These are phyloP conservation scores for Pristionchus fissidentatus DNA, from an alignment of 2,888 invertebrate genomes.

Conservation along the genomic window DNA sequence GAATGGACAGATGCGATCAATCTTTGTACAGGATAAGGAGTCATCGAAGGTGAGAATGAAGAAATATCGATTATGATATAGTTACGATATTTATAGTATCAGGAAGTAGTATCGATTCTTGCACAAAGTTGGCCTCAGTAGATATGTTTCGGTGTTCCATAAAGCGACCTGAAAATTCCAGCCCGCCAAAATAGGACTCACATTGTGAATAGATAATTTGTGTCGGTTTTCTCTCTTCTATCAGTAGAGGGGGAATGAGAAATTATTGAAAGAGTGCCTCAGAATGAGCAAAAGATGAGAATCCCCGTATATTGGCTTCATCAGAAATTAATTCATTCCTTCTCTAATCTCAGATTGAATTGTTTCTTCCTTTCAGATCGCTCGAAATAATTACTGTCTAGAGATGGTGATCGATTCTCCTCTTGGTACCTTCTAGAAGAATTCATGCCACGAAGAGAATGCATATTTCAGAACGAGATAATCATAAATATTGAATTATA, in stretches of 20 bases:
- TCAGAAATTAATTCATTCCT: no score
- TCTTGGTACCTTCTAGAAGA: constrained; percentile 84
- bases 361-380: no score
- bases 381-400: constrained; percentile 85
- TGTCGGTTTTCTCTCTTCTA: neutral
- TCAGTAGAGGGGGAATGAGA: neutral
- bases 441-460: constrained; percentile 55
- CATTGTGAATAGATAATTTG: no score
- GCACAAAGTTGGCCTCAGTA: no score
- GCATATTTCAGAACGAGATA: constrained; percentile 71
- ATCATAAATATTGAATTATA: constrained; percentile 71
- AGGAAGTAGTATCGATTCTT: no score
- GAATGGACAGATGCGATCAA: constrained; percentile 95
- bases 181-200: no score
- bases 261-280: neutral
- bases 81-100: no score
- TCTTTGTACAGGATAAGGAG: constrained; percentile 91
- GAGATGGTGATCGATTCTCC: constrained; percentile 98
- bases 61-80: neutral
- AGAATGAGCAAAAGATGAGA: constrained; percentile 3
- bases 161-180: no score
- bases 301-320: no score
- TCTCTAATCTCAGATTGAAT: constrained; percentile 19
- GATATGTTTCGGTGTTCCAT: no score
- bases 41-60: constrained; percentile 82